Conservation (phyloP, 2,888 invertebrate genomes). For the Parnassius glacialis region DNA sequence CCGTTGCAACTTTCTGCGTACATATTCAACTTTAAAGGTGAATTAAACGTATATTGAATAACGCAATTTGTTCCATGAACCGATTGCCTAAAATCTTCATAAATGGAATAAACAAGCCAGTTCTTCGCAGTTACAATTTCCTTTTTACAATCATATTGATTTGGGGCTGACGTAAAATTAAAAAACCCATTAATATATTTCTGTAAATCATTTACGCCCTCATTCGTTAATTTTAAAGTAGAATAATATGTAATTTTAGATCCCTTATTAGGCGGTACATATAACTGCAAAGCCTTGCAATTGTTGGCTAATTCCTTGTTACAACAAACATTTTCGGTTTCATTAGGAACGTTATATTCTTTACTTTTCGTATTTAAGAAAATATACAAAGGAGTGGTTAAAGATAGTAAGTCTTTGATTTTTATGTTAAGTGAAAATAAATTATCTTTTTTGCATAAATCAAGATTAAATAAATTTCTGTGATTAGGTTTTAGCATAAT, state of each 20-base stretch:
- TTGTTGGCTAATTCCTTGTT: constrained; percentile 3
- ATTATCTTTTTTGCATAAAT: constrained; percentile 1
- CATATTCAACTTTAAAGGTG: not conserved
- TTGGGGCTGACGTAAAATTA: constrained; percentile 3
- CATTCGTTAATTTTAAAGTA: not conserved
- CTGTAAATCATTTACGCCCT: not conserved
- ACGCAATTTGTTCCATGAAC: not conserved
- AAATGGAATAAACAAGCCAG: not conserved
- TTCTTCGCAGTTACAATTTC: not conserved
- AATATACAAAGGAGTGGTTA: not conserved
- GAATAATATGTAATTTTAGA: not conserved
- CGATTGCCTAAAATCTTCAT: not conserved
- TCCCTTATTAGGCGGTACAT: not conserved
- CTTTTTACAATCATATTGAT: not conserved
- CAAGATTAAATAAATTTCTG: not conserved
- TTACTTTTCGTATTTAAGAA: not conserved
- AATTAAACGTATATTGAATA: not conserved
- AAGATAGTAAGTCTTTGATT: constrained; percentile 1
- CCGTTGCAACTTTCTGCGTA: not conserved
- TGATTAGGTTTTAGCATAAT: not conserved
- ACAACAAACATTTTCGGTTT: not conserved
- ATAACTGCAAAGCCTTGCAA: constrained; percentile 15
- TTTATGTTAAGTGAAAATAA: not conserved
- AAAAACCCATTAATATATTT: constrained; percentile 1
- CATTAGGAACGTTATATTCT: not conserved